Percentiles rank a stretch among this genome's conserved stretches.
Evolutionary conservation across 2,797 vertebrate species (phyloP).

Genomic region (Gymnopithys bicolor): DNA sequence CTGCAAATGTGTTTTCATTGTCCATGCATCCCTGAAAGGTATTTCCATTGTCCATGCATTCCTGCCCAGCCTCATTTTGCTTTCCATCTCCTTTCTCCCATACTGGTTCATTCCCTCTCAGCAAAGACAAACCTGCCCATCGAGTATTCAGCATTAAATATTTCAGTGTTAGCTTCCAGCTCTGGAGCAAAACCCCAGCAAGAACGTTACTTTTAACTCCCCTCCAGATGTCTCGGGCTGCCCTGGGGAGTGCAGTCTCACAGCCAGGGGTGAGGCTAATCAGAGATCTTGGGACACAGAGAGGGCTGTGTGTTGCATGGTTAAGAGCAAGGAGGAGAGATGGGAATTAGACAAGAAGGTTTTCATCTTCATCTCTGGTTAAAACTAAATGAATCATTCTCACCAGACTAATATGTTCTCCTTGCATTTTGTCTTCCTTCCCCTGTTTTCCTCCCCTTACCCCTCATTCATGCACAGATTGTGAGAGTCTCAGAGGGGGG

Average conservation of each 20-base stretch:
- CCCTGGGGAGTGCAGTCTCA: neutral
- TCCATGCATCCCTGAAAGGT: neutral
- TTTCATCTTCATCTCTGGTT: neutral
- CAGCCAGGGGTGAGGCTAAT: neutral
- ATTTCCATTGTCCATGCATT: neutral
- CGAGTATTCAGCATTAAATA: neutral
- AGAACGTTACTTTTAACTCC: neutral
- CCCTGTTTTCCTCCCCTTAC: neutral
- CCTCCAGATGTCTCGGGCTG: neutral
- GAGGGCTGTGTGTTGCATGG: neutral
- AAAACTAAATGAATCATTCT: neutral
- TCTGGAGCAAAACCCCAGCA: neutral
- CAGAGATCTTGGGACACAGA: neutral
- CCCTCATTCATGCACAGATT: neutral
- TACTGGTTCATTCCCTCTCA: neutral
- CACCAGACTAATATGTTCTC: neutral
- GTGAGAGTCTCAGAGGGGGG: constrained; percentile 1
- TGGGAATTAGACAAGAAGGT: neutral
- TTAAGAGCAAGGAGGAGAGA: neutral
- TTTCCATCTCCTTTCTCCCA: neutral
- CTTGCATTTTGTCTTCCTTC: neutral
- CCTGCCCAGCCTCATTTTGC: neutral
- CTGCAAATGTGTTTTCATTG: neutral
- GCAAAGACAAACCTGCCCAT: neutral
- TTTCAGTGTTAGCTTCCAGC: constrained; percentile 14